Evolutionary conservation across 1,140 invertebrate genomes (phyloP).

Genomic region (Pentalonia nigronervosa): DNA sequence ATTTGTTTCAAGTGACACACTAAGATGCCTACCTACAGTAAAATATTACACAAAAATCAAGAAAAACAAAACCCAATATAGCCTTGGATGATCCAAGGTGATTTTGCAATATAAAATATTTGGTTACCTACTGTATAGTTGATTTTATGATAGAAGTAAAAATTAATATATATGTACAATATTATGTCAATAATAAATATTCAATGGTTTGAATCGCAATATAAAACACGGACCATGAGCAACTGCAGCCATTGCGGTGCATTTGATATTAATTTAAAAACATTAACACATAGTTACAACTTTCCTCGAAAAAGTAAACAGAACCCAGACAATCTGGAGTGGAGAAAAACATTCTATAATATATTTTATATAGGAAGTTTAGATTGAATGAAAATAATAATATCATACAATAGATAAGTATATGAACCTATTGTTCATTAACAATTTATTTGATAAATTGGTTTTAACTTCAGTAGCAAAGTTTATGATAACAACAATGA

Average conservation of each 20-base stretch:
- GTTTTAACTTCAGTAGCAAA: slow-evolving; percentile 34
- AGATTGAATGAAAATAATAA: background rate
- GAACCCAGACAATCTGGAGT: background rate
- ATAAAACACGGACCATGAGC: background rate
- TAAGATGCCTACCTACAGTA: background rate
- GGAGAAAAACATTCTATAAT: background rate
- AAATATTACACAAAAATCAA: background rate
- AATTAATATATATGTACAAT: slow-evolving; percentile 18
- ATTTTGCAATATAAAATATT: slow-evolving; percentile 53
- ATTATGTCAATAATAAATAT: slow-evolving; percentile 14
- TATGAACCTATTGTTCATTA: background rate
- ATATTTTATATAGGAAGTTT: background rate
- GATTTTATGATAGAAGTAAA: background rate
- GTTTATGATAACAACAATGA: background rate
- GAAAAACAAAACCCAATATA: background rate
- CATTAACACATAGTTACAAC: slow-evolving; percentile 24
- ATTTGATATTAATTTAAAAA: slow-evolving; percentile 51
- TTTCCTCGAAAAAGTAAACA: slow-evolving; percentile 41
- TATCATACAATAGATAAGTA: background rate
- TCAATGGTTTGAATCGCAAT: background rate
- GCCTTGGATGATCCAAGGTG: slow-evolving; percentile 47
- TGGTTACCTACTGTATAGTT: background rate
- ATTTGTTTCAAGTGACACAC: background rate
- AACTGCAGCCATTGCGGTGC: slow-evolving; percentile 41
- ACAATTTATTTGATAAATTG: background rate